These are phyloP conservation scores for Zaprionus africanus DNA, from an alignment of 1,140 invertebrate species.

Conservation along the genomic window DNA sequence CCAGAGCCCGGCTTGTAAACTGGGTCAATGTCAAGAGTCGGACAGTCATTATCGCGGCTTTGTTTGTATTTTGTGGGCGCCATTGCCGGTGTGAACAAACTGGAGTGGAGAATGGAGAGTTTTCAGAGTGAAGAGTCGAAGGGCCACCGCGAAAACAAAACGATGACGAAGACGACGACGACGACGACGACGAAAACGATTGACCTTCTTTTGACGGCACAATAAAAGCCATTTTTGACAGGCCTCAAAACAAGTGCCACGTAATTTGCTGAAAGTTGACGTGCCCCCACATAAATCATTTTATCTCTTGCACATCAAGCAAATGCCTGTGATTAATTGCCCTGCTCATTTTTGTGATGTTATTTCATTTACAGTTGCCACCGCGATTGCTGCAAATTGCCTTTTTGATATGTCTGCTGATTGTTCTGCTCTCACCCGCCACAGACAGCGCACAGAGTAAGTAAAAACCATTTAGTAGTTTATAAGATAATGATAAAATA, in stretches of 20 bases:
- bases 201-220: slow-evolving; percentile 23
- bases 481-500: too few species aligned
- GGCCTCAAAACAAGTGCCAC: slow-evolving; percentile 60
- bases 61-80: slow-evolving; percentile 46
- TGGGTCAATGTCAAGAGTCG: slow-evolving; percentile 75
- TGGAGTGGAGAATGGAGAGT: slow-evolving; percentile 35
- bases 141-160: slow-evolving; percentile 29
- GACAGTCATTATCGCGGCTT: slow-evolving; percentile 25
- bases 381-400: slow-evolving; percentile 86
- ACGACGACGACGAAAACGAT: not conserved
- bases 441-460: slow-evolving; percentile 86
- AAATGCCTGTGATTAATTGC: slow-evolving; percentile 57
- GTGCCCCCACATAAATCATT: slow-evolving; percentile 66
- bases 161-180: not conserved
- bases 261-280: slow-evolving; percentile 70
- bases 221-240: slow-evolving; percentile 40
- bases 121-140: slow-evolving; percentile 34
- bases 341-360: slow-evolving; percentile 21
- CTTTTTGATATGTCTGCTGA: slow-evolving; percentile 85
- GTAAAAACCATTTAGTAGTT: slow-evolving; percentile 53
- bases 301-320: slow-evolving; percentile 60
- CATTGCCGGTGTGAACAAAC: slow-evolving; percentile 38
- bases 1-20: slow-evolving; percentile 48
- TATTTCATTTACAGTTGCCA: slow-evolving; percentile 85
- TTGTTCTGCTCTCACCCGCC: slow-evolving; percentile 85